These are phyloP conservation scores for Coleophora deauratella DNA, from an alignment of 2,888 invertebrate genomes.

Conservation along the genomic window DNA sequence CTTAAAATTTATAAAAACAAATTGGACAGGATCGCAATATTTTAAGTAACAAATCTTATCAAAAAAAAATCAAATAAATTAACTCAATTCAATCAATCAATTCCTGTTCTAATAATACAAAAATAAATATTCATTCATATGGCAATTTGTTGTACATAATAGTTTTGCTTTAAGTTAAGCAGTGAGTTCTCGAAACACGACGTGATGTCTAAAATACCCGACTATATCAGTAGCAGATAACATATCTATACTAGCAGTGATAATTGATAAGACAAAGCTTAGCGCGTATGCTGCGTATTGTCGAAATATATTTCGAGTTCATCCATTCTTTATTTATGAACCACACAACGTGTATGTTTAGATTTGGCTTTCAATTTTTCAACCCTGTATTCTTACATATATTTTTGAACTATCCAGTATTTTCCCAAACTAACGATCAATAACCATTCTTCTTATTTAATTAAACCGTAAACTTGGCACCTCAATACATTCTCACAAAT, in stretches of 20 bases:
- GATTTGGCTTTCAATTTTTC: neutral
- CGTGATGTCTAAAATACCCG: constrained; percentile 41
- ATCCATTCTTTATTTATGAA: neutral
- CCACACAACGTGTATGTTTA: too few relatives aligned
- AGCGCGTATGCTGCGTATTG: constrained; percentile 27
- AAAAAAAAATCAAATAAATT: constrained; percentile 5
- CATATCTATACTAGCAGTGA: constrained; percentile 37
- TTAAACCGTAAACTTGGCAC: constrained; percentile 39
- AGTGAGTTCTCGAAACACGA: neutral
- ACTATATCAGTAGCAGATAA: constrained; percentile 49
- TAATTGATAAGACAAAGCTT: constrained; percentile 38
- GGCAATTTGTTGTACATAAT: constrained; percentile 40
- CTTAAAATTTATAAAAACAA: too few relatives aligned
- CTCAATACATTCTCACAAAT: constrained; percentile 22
- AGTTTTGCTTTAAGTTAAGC: constrained; percentile 14
- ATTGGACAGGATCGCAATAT: constrained; percentile 33
- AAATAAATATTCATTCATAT: constrained; percentile 28
- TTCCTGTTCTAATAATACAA: constrained; percentile 12
- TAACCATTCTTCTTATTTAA: constrained; percentile 2
- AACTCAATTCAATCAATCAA: constrained; percentile 9
- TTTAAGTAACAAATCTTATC: constrained; percentile 34
- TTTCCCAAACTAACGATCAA: constrained; percentile 5
- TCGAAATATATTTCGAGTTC: constrained; percentile 25
- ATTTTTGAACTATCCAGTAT: too few relatives aligned
- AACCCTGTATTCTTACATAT: neutral